These are phyloP conservation scores for Colostygia pectinataria DNA, from an alignment of 2,888 invertebrate genomes.

Conservation along the genomic window DNA sequence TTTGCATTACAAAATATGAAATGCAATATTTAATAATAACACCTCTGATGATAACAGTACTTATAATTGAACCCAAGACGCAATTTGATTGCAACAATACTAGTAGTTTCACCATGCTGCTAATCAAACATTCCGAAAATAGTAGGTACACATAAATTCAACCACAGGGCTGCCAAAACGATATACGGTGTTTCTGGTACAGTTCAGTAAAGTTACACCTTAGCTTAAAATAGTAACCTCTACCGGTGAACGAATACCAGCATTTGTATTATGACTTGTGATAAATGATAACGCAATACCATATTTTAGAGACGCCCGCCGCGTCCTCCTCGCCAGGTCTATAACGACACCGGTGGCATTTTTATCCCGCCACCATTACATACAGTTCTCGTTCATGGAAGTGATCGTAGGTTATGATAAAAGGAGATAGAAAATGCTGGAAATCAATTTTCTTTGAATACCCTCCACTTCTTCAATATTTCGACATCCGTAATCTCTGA, in stretches of 20 bases:
- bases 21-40: neutral
- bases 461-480: slow-evolving; percentile 4
- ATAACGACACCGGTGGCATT: too few species aligned
- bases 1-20: too few species aligned
- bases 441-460: neutral
- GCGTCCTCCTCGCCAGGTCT: too few species aligned
- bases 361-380: too few species aligned
- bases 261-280: neutral
- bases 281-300: neutral
- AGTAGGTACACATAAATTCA: slow-evolving; percentile 41
- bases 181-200: slow-evolving; percentile 60
- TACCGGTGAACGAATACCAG: neutral
- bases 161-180: slow-evolving; percentile 77
- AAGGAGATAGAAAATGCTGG: neutral
- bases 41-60: slow-evolving; percentile 5
- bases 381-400: too few species aligned
- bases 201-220: slow-evolving; percentile 18
- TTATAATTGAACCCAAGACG: neutral
- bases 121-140: slow-evolving; percentile 22
- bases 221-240: slow-evolving; percentile 5
- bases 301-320: slow-evolving; percentile 1
- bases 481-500: neutral
- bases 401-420: too few species aligned
- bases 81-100: neutral
- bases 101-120: slow-evolving; percentile 25